A percentile compares a stretch with the other conserved stretches of the same genome.
These are phyloP conservation scores for Axea sp. DNA, from an alignment of 2,888 invertebrate species.

Conservation along the genomic window DNA sequence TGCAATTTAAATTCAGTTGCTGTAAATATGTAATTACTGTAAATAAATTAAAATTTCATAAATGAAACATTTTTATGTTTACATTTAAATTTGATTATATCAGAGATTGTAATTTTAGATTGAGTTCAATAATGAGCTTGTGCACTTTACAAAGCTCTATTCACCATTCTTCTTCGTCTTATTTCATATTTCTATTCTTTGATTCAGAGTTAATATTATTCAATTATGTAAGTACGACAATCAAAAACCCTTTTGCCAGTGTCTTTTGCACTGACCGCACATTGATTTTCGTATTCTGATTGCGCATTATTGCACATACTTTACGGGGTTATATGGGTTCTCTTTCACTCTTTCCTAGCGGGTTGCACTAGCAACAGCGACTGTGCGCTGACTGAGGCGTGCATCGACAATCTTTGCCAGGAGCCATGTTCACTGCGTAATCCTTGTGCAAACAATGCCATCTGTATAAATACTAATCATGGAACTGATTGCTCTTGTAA, in stretches of 20 bases:
- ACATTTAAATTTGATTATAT: no score
- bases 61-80: slow-evolving; percentile 1
- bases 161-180: slow-evolving; percentile 19
- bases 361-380: slow-evolving; percentile 93
- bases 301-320: slow-evolving; percentile 65
- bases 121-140: slow-evolving; percentile 14
- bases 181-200: slow-evolving; percentile 5
- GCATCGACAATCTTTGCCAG: slow-evolving; percentile 91
- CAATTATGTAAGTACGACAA: slow-evolving; percentile 39
- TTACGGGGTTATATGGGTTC: slow-evolving; percentile 76
- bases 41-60: slow-evolving; percentile 64
- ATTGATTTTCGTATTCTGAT: slow-evolving; percentile 54
- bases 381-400: slow-evolving; percentile 91
- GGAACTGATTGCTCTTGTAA: slow-evolving; percentile 91
- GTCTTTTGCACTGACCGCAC: slow-evolving; percentile 47
- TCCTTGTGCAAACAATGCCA: slow-evolving; percentile 90
- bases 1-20: slow-evolving; percentile 23
- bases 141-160: slow-evolving; percentile 40
- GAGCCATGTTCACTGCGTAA: slow-evolving; percentile 92
- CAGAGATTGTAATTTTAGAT: no score
- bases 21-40: slow-evolving; percentile 77
- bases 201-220: slow-evolving; percentile 1
- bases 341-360: slow-evolving; percentile 80
- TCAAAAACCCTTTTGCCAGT: slow-evolving; percentile 28
- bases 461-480: slow-evolving; percentile 93